Conservation (phyloP, 2,888 invertebrate species). For the Helicoverpa assulta region DNA sequence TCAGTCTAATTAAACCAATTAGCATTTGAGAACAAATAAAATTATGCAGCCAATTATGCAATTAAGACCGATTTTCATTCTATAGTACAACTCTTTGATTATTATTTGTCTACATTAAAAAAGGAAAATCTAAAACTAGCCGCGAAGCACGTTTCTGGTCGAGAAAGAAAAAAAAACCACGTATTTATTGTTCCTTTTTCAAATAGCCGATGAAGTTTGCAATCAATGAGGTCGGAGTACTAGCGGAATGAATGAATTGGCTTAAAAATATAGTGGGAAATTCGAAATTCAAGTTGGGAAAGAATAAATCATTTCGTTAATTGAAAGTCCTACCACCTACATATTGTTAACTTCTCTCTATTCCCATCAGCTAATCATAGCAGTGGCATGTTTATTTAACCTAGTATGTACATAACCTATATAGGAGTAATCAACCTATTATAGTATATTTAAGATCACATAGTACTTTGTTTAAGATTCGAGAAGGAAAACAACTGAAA, state of each 20-base stretch:
- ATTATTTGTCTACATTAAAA: conserved; percentile 35
- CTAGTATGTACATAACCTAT: too few species aligned
- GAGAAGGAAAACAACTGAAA: too few species aligned
- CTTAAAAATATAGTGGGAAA: background rate
- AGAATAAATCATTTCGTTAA: background rate
- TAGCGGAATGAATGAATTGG: conserved; percentile 4
- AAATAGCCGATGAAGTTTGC: conserved; percentile 40
- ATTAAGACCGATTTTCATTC: conserved; percentile 17
- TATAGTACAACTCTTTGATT: conserved; percentile 15
- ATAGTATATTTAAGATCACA: too few species aligned
- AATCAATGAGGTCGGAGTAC: conserved; percentile 26
- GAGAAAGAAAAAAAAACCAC: conserved; percentile 38
- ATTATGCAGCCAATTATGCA: conserved; percentile 10
- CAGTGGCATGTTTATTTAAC: too few species aligned
- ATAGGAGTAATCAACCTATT: too few species aligned
- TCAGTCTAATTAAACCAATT: conserved; percentile 8
- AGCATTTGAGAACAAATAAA: conserved; percentile 1
- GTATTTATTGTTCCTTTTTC: conserved; percentile 47
- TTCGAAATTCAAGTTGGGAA: background rate
- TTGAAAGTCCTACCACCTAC: background rate
- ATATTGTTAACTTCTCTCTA: too few species aligned
- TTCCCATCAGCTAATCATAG: too few species aligned
- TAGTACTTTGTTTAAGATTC: too few species aligned
- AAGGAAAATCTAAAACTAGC: conserved; percentile 29
- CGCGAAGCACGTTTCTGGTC: conserved; percentile 46